Conservation (phyloP, 2,797 vertebrate genomes). For the Parotocinclus haroldoi region DNA sequence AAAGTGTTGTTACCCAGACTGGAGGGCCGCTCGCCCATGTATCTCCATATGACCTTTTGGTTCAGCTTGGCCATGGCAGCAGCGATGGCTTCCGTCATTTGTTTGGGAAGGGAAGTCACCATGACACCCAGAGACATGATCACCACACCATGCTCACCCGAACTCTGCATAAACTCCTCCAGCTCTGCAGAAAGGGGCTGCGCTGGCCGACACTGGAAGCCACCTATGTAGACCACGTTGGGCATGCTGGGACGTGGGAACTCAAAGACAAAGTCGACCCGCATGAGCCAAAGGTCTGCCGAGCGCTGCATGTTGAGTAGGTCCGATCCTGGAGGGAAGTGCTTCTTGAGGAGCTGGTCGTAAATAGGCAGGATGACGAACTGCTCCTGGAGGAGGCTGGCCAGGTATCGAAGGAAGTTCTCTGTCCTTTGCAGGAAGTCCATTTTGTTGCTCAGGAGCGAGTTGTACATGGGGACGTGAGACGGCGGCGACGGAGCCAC, state of each 20-base stretch:
- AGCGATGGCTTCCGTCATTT: constrained; percentile 44
- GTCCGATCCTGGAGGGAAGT: constrained; percentile 42
- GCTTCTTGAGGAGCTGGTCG: constrained; percentile 33
- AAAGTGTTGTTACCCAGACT: constrained; percentile 47
- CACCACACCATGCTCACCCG: constrained; percentile 50
- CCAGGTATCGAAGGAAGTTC: constrained; percentile 38
- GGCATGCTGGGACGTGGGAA: constrained; percentile 59
- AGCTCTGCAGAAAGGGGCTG: constrained; percentile 39
- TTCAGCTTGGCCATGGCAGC: constrained; percentile 47
- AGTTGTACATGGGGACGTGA: constrained; percentile 48
- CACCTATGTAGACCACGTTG: constrained; percentile 56
- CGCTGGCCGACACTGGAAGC: constrained; percentile 52
- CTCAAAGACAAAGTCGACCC: constrained; percentile 57
- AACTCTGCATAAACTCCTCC: constrained; percentile 47
- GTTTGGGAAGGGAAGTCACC: constrained; percentile 38
- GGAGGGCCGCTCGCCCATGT: constrained; percentile 38
- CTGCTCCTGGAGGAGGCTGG: constrained; percentile 36
- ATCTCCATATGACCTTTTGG: constrained; percentile 51
- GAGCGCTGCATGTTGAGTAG: constrained; percentile 42
- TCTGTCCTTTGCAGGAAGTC: constrained; percentile 43
- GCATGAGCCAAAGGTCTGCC: constrained; percentile 55
- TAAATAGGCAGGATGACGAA: constrained; percentile 43
- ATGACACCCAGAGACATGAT: constrained; percentile 53
- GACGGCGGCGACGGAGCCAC: constrained; percentile 49
- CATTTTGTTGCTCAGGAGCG: constrained; percentile 41